phyloP scores from a whole-genome alignment of 2,797 vertebrate species.

The Alcedo quadribrachys region DNA sequence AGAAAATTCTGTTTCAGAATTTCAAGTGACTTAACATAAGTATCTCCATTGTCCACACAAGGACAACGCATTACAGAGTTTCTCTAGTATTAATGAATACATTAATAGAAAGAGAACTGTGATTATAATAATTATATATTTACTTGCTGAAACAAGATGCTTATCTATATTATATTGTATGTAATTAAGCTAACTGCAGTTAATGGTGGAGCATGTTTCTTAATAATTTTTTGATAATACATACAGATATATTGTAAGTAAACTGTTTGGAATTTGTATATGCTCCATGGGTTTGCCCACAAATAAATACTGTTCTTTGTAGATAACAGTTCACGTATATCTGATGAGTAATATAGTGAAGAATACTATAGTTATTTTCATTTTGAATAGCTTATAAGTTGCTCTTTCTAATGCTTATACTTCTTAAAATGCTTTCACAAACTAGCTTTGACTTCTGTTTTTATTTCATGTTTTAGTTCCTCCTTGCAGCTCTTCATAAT shows the following conservation, averaged over 20 bases:
- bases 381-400: background rate
- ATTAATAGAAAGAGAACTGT: background rate
- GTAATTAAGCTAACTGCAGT: background rate
- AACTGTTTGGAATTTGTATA: background rate
- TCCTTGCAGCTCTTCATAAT: background rate
- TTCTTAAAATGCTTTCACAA: background rate
- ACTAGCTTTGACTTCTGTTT: background rate
- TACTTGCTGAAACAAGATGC: background rate
- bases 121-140: background rate
- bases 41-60: background rate
- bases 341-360: background rate
- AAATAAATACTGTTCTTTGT: background rate
- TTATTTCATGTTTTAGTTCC: conserved; percentile 4
- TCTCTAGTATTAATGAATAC: background rate
- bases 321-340: background rate
- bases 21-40: background rate
- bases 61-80: background rate
- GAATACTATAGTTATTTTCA: background rate
- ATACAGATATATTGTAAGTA: background rate
- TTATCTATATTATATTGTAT: background rate
- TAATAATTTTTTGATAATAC: background rate
- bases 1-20: too few species aligned
- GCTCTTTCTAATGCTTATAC: background rate
- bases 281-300: background rate
- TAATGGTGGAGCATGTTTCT: background rate